These are phyloP conservation scores for Pachycephus smyrnensis DNA, from an alignment of 2,888 invertebrate genomes.

Conservation along the genomic window DNA sequence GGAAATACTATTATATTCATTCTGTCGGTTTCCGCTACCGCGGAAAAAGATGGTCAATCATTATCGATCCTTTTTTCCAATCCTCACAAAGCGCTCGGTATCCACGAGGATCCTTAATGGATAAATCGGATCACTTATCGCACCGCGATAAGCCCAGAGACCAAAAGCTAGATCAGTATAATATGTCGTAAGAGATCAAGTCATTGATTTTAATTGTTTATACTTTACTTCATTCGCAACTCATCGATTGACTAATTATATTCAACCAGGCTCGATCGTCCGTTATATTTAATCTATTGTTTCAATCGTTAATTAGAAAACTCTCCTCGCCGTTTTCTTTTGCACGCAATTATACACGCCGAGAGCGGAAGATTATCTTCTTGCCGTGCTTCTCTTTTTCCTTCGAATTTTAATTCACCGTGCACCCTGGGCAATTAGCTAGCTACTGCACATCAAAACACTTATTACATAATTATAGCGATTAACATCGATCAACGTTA, in stretches of 20 bases:
- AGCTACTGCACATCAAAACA: slow-evolving; percentile 44
- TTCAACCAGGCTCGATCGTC: neutral
- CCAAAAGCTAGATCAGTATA: neutral
- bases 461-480: slow-evolving; percentile 36
- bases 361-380: neutral
- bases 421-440: slow-evolving; percentile 1
- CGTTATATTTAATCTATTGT: slow-evolving; percentile 25
- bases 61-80: neutral
- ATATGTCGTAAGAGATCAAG: neutral
- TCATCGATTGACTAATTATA: neutral
- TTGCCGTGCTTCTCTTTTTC: neutral
- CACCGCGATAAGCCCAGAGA: neutral
- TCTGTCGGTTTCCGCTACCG: neutral
- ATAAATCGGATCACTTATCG: neutral
- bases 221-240: neutral
- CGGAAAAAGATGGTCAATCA: neutral
- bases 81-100: neutral
- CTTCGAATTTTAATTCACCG: neutral
- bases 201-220: neutral
- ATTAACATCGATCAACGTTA: slow-evolving; percentile 43
- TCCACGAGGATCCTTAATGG: neutral
- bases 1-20: neutral
- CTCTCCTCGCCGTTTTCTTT: neutral
- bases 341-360: neutral
- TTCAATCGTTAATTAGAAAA: slow-evolving; percentile 25